Conservation (phyloP, 2,797 vertebrate genomes). For the Artibeus lituratus region DNA sequence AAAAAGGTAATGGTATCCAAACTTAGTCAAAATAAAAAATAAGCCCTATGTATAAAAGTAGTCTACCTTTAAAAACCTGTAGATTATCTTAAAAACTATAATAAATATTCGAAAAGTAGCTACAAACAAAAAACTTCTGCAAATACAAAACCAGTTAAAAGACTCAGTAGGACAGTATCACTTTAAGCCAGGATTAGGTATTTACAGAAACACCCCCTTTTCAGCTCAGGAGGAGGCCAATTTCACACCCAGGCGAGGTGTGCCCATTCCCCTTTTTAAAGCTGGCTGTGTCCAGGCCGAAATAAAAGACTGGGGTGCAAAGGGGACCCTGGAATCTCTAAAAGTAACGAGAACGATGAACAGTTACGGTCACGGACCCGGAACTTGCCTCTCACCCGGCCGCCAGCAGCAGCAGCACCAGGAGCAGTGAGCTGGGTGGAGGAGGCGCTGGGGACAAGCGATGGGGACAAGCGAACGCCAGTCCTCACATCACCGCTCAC, state of each 20-base stretch:
- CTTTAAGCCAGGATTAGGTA: not conserved
- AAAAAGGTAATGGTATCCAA: not conserved
- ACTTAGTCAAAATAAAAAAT: not conserved
- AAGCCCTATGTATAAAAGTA: not conserved
- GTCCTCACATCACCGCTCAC: not conserved
- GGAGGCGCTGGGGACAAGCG: fast-evolving
- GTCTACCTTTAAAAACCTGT: not conserved
- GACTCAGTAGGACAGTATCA: not conserved
- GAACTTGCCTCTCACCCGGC: not conserved
- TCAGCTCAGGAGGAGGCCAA: not conserved
- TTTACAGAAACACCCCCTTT: not conserved
- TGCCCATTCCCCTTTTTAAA: not conserved
- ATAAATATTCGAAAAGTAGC: not conserved
- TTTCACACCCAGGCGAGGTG: not conserved
- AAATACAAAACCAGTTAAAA: not conserved
- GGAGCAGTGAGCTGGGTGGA: fast-evolving
- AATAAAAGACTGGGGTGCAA: not conserved
- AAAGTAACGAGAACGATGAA: not conserved
- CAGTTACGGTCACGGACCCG: not conserved
- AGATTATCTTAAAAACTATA: not conserved
- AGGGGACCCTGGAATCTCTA: not conserved
- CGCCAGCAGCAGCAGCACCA: not conserved
- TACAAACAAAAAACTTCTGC: not conserved
- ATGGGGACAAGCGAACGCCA: fast-evolving
- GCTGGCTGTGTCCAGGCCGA: not conserved